Percentiles rank a stretch among this genome's conserved stretches.
These are phyloP conservation scores for Bothrops jararaca DNA, from an alignment of 2,113 vertebrate genomes.

Conservation along the genomic window DNA sequence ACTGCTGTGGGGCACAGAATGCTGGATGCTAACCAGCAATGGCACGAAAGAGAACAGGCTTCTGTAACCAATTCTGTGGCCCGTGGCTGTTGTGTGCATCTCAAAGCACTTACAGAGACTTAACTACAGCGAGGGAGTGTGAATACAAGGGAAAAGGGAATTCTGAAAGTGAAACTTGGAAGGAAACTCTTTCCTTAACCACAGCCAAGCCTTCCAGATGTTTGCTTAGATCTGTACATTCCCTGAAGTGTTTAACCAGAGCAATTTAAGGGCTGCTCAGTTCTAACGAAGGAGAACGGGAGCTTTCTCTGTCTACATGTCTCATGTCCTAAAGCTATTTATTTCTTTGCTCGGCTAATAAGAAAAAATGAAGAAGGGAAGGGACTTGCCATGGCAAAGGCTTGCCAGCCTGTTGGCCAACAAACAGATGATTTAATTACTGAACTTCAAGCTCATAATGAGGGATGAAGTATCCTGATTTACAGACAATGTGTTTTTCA, in stretches of 20 bases:
- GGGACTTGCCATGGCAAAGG: neutral
- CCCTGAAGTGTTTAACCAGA: neutral
- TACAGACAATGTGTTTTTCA: constrained; percentile 48
- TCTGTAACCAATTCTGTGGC: neutral
- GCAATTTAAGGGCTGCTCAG: neutral
- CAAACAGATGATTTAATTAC: constrained; percentile 62
- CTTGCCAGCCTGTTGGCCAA: constrained; percentile 53
- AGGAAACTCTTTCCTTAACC: neutral
- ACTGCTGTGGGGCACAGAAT: neutral
- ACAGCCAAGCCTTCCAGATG: neutral
- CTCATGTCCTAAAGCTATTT: neutral
- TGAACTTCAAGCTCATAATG: constrained; percentile 37
- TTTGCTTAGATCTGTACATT: neutral
- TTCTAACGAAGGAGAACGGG: neutral
- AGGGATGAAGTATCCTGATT: constrained; percentile 44
- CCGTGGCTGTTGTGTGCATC: neutral
- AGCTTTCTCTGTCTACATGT: neutral
- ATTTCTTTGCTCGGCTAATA: constrained; percentile 18
- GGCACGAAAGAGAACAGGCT: neutral
- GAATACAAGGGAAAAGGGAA: neutral
- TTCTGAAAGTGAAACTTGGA: neutral
- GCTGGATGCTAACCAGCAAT: neutral
- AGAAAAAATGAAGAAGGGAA: neutral
- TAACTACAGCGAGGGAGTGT: neutral
- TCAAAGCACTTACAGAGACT: neutral